Base-by-base conservation (phyloP, 2,888 invertebrate species). In the Adineta ricciae region DNA sequence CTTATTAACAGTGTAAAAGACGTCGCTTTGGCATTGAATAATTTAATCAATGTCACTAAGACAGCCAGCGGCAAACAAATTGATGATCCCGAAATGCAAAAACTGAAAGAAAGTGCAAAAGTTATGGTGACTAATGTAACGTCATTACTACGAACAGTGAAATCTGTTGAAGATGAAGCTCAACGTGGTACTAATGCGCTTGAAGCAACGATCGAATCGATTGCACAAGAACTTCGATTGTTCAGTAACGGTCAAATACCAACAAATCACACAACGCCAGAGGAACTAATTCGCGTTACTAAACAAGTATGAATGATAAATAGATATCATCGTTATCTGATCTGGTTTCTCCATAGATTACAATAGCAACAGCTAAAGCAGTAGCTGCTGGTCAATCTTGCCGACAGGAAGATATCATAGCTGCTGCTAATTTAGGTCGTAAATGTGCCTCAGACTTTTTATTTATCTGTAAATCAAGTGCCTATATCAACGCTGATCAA, bases 101-200 rank as follows among this genome's bases (percentile, higher is more conserved):
- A 95, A 87, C 93, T 99, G 64, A 99, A 98, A 91, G 97, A 99
- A 88, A 95, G 95, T 83, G 96, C 96, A 86, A 96, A 96, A 94
- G 95, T 95, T 87, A 90, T 90, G 98, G 98, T 99, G 88, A 95
- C 97, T 19, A 99, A 99, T 91, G 98, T 99, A 87, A 98, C 98
- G 73, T 97, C 97, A 14, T 92, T 99, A 88, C 92, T 99, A 91
- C 98, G 98, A 92, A 99, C 99, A 0, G 98, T 99, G 19, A 98
- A 98, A 91, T 96, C 97, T 1, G 97, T 99, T 2, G 99, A 99
- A 90, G 98, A 99, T 90, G 97, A 98, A 90, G 96, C 97, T 88
- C 96, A 96, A 0, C 92, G 98, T 83, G 99, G 99, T 36, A 97
- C 97, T 0, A 92, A 97, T 83, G 99, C 99, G 1, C 92, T 99